These are phyloP conservation scores for Limnephilus rhombicus DNA, from an alignment of 2,888 invertebrate species.

Conservation along the genomic window DNA sequence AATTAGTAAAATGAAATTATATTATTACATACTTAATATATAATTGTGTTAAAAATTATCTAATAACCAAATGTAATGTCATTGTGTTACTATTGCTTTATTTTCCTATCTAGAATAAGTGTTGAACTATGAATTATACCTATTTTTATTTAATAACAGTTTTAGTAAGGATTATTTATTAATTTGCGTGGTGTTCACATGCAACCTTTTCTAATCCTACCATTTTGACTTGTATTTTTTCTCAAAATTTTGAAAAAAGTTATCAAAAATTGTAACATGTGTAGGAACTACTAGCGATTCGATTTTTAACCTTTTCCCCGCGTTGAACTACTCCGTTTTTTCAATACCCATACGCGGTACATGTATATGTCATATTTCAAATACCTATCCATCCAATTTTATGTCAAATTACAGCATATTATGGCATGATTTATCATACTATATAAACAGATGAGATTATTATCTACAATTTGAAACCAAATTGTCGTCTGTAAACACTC, in stretches of 20 bases:
- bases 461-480: no score
- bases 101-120: background rate
- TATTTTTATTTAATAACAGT: background rate
- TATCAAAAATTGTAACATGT: background rate
- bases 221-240: background rate
- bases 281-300: no score
- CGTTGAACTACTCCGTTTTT: no score
- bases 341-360: no score
- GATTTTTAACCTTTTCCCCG: no score
- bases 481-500: no score
- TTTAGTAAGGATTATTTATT: background rate
- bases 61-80: background rate
- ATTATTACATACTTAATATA: background rate
- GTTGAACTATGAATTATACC: background rate
- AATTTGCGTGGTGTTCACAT: background rate
- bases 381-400: no score
- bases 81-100: background rate
- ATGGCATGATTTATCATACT: no score
- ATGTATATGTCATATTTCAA: no score
- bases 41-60: background rate
- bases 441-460: no score
- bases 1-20: background rate
- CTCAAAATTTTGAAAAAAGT: background rate
- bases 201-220: background rate
- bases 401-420: no score